phyloP scores from a whole-genome alignment of 2,888 invertebrate species.

The Melipona bicolor region DNA sequence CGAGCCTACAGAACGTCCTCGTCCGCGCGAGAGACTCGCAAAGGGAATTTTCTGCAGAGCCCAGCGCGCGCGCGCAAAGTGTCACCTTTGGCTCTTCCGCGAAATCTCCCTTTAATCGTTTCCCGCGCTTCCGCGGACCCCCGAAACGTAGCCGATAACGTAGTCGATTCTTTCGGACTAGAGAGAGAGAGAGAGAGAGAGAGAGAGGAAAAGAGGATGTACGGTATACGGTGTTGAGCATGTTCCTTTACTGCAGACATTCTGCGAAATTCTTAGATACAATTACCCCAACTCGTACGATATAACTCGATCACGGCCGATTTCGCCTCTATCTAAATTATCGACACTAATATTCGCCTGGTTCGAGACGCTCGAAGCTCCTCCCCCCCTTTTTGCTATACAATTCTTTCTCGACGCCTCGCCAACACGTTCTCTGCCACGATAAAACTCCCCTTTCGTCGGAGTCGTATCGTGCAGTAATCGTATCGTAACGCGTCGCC shows the following conservation, averaged over 20 bases:
- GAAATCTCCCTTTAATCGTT: background rate
- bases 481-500: conserved; percentile 20
- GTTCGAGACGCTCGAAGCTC: background rate
- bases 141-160: background rate
- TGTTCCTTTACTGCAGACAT: background rate
- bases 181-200: no score
- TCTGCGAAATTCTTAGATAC: background rate
- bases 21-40: conserved; percentile 54
- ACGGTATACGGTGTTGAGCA: background rate
- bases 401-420: background rate
- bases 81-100: conserved; percentile 41
- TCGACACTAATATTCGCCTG: background rate
- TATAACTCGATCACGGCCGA: background rate
- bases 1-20: conserved; percentile 24
- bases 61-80: conserved; percentile 34
- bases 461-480: conserved; percentile 15
- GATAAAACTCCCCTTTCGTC: background rate
- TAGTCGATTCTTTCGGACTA: background rate
- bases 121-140: background rate
- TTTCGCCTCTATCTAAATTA: background rate
- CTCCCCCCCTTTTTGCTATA: background rate
- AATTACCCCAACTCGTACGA: background rate
- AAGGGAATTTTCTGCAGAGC: conserved; percentile 52
- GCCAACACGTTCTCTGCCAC: background rate
- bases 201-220: no score